Evolutionary conservation across 2,797 vertebrate species (phyloP), one percentile per base, ranked within the genome.

Genomic region (Lepus oiostolus): DNA sequence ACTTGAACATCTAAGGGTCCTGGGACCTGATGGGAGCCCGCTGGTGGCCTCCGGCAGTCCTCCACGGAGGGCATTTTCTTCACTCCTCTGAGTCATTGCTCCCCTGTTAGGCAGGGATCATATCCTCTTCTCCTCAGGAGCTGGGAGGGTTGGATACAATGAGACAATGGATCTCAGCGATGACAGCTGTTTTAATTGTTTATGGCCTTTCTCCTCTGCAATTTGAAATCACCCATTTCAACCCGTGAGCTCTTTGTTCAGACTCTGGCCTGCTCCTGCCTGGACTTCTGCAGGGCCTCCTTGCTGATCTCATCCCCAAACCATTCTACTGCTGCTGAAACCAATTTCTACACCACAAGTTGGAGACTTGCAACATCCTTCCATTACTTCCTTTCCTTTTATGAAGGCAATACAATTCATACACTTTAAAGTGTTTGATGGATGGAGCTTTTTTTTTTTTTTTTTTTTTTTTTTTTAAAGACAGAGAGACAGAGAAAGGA

Each of bases 301-400:
- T 83, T 67, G 67, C 67, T 91, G 75, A 91, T 68, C 87, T 96
- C 93, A 95, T 81, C 62, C 60, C 38, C 74, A 88, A 93, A 88
- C 28, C 72, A 60, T 84, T 54, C 88, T 75, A 17, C 52, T 75
- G 79, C 90, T 75, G 75, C 86, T 80, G 26, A 65, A 63, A 87
- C 19, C 19, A 60, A 88, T 84, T 50, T 67, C 86, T 65, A 75
- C 42, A 80, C 60, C 60, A 58, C 32, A 50, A 8, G 4, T 1
- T 38, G 16, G 32, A 90, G 77, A 74, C 85, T 84, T 83, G 22
- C 82, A 67, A 93, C 52, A 47, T 76, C 35, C 71, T 85, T 21
- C 42, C 26, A 60, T 28, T 42, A 21, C 24, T 32, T 58, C 35
- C 26, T 79, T 38, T 11, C 32, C 47, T 60, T 62, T 77, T 68